Base-by-base conservation (phyloP, 2,888 invertebrate species). In the Polymixis lichenea region DNA sequence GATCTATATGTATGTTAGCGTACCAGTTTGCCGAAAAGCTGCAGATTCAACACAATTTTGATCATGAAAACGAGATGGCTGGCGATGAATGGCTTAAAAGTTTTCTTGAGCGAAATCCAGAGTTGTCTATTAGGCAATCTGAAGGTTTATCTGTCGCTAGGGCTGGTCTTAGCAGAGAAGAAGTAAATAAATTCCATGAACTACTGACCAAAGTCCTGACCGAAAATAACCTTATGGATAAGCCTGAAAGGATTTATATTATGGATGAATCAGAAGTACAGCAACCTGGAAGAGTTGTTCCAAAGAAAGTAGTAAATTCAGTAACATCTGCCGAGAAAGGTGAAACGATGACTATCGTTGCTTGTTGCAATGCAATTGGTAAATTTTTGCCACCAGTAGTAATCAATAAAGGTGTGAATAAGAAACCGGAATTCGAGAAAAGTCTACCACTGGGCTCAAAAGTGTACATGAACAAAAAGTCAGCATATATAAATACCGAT, bases 301-400 rank as follows among this genome's bases (percentile, higher is more conserved):
- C 69, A 28, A 70, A 58, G n/a, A 60, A 67, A 61, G 53, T 61
- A 8, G 67, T 74, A 1, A 67, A 67, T 60, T 67, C 66, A 58
- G n/a, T 60, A 0, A 66, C 66, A 19, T 51, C 66, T 66, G 65
- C 66, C 5, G 25, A 46, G 46, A 64, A 64, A 64, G 43, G 62
- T 62, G 62, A 62, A 64, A 64, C 25, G 9, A 46, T 64, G 46
- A 61, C 61, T 5, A 11, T 64, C n/a, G 17, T 64, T 5, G 64
- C 25, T 9, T 64, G 46, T 25, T 64, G 43, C 64, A 64, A 46
- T 46, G 46, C 64, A 1, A 64, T 46, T 46, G 64, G 64, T 25
- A 64, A 46, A 46, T 64, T 25, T 25, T 17, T 61, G 0, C 11
- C 61, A 61, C 32, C 61, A 22, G 32, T 61, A 2, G 5, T 61